Conservation (phyloP, 1,140 invertebrate species). For the Trachymyrmex cornetzi region DNA sequence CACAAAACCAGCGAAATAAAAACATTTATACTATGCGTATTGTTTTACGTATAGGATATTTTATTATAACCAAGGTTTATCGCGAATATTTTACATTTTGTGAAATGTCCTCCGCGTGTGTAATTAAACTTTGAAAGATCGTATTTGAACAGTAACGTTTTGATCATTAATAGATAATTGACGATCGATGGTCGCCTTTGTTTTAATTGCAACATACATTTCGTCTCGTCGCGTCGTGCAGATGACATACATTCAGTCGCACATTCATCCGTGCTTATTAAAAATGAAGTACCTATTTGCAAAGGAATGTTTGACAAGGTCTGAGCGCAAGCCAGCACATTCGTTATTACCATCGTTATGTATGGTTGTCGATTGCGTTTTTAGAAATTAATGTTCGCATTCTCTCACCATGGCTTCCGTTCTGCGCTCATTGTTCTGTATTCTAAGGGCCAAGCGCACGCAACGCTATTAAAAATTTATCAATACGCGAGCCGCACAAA, state of each 20-base stretch:
- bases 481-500: constrained; percentile 22
- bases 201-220: constrained; percentile 38
- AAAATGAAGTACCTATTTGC: constrained; percentile 23
- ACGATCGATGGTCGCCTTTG: not conserved
- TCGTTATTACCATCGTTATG: constrained; percentile 45
- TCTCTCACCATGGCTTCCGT: not conserved
- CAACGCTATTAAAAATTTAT: constrained; percentile 41
- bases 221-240: not conserved
- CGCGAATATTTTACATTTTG: constrained; percentile 29
- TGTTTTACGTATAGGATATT: not conserved
- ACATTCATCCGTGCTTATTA: constrained; percentile 3
- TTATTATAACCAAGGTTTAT: constrained; percentile 24
- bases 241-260: not conserved
- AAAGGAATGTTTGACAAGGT: constrained; percentile 24
- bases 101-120: not conserved
- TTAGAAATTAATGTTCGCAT: constrained; percentile 80
- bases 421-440: constrained; percentile 16
- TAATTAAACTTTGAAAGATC: constrained; percentile 45
- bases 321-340: constrained; percentile 36
- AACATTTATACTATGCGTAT: not conserved
- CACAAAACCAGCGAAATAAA: not conserved
- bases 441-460: constrained; percentile 32
- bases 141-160: constrained; percentile 22
- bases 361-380: constrained; percentile 54
- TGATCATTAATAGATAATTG: not conserved